These are phyloP conservation scores for Numenius phaeopus DNA, from an alignment of 2,797 vertebrate genomes.

Conservation along the genomic window DNA sequence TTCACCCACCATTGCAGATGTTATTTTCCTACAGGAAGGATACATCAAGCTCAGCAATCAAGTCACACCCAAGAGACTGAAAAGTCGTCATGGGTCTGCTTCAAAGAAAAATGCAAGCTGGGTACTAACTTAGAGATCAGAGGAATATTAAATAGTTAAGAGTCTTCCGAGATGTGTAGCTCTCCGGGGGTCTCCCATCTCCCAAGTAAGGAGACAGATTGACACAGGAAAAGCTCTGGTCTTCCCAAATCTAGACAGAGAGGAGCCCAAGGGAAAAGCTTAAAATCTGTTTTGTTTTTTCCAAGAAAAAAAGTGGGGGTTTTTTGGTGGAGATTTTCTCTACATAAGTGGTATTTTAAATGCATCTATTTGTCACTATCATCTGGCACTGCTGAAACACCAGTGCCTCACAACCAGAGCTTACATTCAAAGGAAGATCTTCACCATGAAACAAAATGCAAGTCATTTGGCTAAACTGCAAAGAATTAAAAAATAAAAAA, in stretches of 20 bases:
- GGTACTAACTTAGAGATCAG: background rate
- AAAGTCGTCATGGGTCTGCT: rapidly evolving
- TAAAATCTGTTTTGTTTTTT: background rate
- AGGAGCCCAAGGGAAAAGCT: background rate
- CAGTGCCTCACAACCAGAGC: background rate
- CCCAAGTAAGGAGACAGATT: background rate
- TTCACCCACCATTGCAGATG: background rate
- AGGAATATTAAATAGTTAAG: background rate
- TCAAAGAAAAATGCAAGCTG: background rate
- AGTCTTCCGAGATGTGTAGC: background rate
- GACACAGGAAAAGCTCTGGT: background rate
- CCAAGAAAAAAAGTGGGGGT: rapidly evolving
- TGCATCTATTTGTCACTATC: background rate
- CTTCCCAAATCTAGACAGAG: background rate
- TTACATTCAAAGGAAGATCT: background rate
- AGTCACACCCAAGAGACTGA: background rate
- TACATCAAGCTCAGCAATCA: background rate
- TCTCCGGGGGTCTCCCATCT: background rate
- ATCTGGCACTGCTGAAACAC: background rate
- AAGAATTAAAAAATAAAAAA: background rate
- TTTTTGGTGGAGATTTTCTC: background rate
- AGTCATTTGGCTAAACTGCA: background rate
- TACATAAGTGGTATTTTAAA: background rate
- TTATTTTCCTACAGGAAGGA: background rate
- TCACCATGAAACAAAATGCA: background rate